Percentiles rank a stretch among this genome's conserved stretches.
Conservation (phyloP, 2,888 invertebrate species). For the Nebria brevicollis region DNA sequence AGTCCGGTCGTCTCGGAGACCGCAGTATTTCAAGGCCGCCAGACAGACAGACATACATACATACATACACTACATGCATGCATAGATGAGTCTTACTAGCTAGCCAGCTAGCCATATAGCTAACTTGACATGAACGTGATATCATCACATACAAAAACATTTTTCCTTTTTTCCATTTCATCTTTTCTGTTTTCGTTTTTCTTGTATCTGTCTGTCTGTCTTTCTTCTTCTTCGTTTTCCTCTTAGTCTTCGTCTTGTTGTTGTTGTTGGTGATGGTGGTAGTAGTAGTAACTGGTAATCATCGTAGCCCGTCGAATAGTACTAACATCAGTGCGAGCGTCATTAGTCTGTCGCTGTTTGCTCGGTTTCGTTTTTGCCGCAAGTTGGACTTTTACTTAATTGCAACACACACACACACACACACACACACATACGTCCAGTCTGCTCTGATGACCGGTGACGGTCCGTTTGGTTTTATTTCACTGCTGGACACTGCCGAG, state of each 20-base stretch:
- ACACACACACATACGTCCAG: neutral
- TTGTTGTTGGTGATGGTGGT: neutral
- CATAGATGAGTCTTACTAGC: neutral
- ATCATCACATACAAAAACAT: neutral
- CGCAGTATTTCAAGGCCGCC: neutral
- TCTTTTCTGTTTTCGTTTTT: neutral
- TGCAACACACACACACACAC: neutral
- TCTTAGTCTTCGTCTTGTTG: neutral
- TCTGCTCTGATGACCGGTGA: neutral
- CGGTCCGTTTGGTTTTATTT: neutral
- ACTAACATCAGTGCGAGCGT: neutral
- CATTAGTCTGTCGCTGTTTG: neutral
- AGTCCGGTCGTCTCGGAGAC: neutral
- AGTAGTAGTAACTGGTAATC: neutral
- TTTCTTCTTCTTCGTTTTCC: neutral
- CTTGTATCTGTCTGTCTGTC: neutral
- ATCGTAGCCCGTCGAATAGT: neutral
- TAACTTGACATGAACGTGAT: neutral
- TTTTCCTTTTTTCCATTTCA: neutral
- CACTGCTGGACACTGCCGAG: neutral
- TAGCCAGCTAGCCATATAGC: neutral
- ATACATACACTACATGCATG: neutral
- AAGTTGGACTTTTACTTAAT: neutral
- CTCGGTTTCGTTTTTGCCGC: neutral
- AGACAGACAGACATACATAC: conserved; percentile 3